Base-by-base conservation (phyloP, 2,888 invertebrate species). In the Gymnocheta viridis region DNA sequence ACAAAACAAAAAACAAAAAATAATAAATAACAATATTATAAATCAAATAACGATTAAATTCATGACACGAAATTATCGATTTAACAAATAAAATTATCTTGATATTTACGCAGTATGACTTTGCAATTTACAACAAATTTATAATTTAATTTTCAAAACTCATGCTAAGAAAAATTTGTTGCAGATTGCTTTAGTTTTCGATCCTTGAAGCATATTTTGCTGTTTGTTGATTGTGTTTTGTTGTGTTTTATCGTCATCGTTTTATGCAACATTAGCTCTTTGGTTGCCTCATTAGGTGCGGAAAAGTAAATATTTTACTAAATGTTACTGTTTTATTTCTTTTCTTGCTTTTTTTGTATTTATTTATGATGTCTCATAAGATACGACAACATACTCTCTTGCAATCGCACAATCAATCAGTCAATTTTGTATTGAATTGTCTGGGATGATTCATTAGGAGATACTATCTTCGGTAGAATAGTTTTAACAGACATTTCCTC, bases 231-330 rank as follows among this genome's bases (percentile, higher is more conserved):
- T 62, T 41, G 19, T 27, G 4, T 10, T 56, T 62, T 54, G 10
- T 10, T 56, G 51, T 54, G 10, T 47, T 64, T 72, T 47, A 49
- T 49, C 32, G 27, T 79, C 64, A 44, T 38, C 51, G 54, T 69
- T 78, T 73, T 64, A 78, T 82, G 82, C 82, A 82, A 82, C 82
- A 83, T 80, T 80, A 72, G 32, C 44, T 66, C 41, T 72, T 84
- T 76, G 66, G 80, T 84, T 81, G 77, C 81, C 84, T 84, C 73
- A 84, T 84, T 84, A 84, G 72, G 77, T 84, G 84, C 64, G 76
- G 72, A 84, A 80, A 77, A 77, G 73, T 67, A 84, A 84, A 84
- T 77, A 84, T 80, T 78, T 79, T 80, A 44, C 35, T 84, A 27
- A 80, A 66, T 72, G 66, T 72, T 77, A 67, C 76, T 72, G 77